phyloP scores from a whole-genome alignment of 2,113 vertebrate genomes.

The Phocoena sinus region DNA sequence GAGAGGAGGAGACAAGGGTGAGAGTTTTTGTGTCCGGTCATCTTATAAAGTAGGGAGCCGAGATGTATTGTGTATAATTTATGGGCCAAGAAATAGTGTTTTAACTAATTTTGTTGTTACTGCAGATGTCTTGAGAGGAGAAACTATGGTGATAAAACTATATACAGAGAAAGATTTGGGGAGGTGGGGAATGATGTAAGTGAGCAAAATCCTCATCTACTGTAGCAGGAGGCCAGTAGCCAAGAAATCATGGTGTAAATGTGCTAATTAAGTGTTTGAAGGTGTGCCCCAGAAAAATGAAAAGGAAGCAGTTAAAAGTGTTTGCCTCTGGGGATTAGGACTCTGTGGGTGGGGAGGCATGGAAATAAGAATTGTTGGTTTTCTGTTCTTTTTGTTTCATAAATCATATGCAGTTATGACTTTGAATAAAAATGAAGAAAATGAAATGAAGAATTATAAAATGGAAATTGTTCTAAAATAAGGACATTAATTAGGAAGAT shows the following conservation, averaged over 20 bases:
- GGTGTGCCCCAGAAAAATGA: background rate
- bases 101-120: background rate
- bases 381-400: background rate
- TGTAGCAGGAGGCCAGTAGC: background rate
- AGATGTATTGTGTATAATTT: background rate
- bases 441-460: slow-evolving; percentile 27
- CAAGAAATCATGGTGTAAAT: background rate
- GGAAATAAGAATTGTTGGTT: background rate
- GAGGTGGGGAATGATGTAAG: background rate
- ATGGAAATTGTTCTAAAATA: slow-evolving; percentile 22
- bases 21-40: background rate
- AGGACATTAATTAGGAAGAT: slow-evolving; percentile 31
- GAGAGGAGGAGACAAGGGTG: accelerated
- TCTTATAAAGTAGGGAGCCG: background rate
- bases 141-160: background rate
- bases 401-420: background rate
- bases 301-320: slow-evolving; percentile 13
- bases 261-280: slow-evolving; percentile 48
- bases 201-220: background rate
- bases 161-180: background rate
- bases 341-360: background rate
- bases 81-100: background rate
- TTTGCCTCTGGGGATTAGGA: background rate
- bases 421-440: slow-evolving; percentile 22
- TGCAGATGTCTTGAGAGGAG: background rate